These are phyloP conservation scores for Hypselothyrea guttata DNA, from an alignment of 2,888 invertebrate species.

Conservation along the genomic window DNA sequence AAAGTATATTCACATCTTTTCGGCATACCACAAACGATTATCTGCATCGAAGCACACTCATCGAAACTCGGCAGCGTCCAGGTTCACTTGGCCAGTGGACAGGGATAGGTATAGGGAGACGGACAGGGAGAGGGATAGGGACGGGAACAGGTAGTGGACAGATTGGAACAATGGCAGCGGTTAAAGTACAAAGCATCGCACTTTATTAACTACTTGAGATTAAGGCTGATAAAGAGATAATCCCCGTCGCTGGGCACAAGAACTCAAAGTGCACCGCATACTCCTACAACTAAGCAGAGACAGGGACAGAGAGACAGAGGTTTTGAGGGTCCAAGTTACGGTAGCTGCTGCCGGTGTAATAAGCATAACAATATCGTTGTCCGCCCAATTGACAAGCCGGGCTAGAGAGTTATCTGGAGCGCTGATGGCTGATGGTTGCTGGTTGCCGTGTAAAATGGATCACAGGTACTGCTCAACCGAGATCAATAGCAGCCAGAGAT, in stretches of 20 bases:
- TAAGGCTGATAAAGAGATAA: conserved; percentile 81
- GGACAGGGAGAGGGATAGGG: not conserved
- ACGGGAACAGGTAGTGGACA: not conserved
- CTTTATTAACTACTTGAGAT: conserved; percentile 82
- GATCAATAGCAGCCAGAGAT: conserved; percentile 74
- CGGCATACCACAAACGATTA: conserved; percentile 79
- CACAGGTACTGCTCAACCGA: conserved; percentile 76
- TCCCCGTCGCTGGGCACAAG: conserved; percentile 70
- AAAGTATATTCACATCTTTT: conserved; percentile 54
- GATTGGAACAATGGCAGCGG: conserved; percentile 71
- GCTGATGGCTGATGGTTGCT: conserved; percentile 19
- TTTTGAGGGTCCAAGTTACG: conserved; percentile 48
- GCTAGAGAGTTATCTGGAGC: conserved; percentile 58
- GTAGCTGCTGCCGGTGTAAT: conserved; percentile 79
- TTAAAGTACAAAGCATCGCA: conserved; percentile 80
- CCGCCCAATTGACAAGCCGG: conserved; percentile 78
- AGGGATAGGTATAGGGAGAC: conserved; percentile 4
- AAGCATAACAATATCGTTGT: conserved; percentile 80
- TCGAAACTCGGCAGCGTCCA: conserved; percentile 43
- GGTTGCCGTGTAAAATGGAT: conserved; percentile 69
- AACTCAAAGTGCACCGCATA: conserved; percentile 60
- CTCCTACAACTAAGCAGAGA: conserved; percentile 45
- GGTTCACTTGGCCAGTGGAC: conserved; percentile 36
- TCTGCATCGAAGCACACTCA: conserved; percentile 72
- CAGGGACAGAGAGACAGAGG: not conserved